Conservation (phyloP, 2,797 vertebrate genomes). For the Cercopithecus hamlyni region DNA sequence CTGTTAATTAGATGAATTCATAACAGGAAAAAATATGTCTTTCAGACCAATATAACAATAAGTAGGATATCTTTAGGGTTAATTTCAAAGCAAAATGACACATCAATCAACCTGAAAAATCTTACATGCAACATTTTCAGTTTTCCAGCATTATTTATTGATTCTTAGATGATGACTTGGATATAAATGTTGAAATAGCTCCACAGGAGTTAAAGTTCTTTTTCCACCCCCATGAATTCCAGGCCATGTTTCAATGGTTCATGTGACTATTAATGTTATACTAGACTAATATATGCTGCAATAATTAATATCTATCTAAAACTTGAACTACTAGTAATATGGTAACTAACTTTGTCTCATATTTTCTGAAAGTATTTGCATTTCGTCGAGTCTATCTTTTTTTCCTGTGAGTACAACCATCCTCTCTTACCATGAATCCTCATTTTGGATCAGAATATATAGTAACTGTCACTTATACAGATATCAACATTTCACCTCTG, state of each 20-base stretch:
- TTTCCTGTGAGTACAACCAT: background rate
- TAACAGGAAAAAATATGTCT: conserved; percentile 10
- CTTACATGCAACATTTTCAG: background rate
- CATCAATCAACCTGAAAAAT: conserved; percentile 55
- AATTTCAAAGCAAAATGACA: conserved; percentile 17
- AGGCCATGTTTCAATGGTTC: background rate
- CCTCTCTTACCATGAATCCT: background rate
- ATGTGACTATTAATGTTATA: background rate
- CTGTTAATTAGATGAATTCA: conserved; percentile 17
- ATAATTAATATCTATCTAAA: conserved; percentile 4
- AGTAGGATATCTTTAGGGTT: background rate
- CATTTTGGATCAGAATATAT: background rate
- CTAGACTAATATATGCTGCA: background rate
- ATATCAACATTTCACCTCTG: background rate
- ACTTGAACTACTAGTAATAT: background rate
- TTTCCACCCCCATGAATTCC: background rate
- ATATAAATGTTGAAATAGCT: conserved; percentile 48
- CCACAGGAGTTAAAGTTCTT: background rate
- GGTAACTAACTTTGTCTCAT: background rate
- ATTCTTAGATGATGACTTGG: conserved; percentile 34
- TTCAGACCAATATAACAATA: background rate
- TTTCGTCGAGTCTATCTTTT: background rate
- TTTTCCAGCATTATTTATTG: conserved; percentile 60
- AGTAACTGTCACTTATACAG: background rate
- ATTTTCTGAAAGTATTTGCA: background rate